Base-by-base conservation (phyloP, 2,113 vertebrate species). In the Isichthys henryi region DNA sequence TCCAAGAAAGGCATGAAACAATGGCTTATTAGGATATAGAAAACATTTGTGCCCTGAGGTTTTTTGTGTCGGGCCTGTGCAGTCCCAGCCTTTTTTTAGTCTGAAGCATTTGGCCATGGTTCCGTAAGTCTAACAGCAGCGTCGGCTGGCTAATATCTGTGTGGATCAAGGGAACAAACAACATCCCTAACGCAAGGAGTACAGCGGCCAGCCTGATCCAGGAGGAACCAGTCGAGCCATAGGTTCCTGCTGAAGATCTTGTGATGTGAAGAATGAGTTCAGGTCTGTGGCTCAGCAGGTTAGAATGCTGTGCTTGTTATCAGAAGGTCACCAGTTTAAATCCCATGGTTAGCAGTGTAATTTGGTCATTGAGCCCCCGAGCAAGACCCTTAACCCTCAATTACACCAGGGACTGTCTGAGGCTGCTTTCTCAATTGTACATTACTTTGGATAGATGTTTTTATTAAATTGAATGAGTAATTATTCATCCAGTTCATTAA, bases 21-120 rank as follows among this genome's bases (percentile, higher is more conserved):
- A 49, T 1, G 43, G 49, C 53, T 87, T 56, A 87, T 31, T 27
- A 35, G 52, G 39, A 89, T 86, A 83, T 91, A 66, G 8, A 35
- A 88, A 90, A 70, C 90, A 88, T 88, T 88, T 90, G 91, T 88
- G 85, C 88, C 39, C 35, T n/a, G 23, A n/a, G 56, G 56, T 74
- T 3, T 80, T 77, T 90, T 2, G 43, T 80, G 17, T 35, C 7
- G 15, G 13, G 10, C 11, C n/a, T 77, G 43, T 17, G 88, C 56
- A 80, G 45, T 52, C 50, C 58, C 50, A 88, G 53, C 39, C 70
- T 80, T 80, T 80, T 82, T 90, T 87, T 50, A 89, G 35, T 58
- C 53, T 88, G 53, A 49, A 49, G 27, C 39, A 27, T 50, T 80
- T 35, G 48, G 46, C 46, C 15, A 19, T 48, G 45, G 48, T 70